Conservation (phyloP, 2,888 invertebrate species). For the Trypoxylon attenuatum region DNA sequence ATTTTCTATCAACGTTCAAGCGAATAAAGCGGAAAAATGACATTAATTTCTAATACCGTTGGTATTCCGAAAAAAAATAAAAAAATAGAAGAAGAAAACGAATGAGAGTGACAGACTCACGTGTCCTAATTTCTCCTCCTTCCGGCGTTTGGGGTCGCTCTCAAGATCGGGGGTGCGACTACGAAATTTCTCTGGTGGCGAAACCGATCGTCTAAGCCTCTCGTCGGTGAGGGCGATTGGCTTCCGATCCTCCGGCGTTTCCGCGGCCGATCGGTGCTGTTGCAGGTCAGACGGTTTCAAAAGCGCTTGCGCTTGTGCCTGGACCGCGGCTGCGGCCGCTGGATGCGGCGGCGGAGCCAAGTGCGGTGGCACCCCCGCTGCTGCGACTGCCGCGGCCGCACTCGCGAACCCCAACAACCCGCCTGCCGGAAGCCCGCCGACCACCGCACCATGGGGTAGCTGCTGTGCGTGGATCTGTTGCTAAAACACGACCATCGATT, state of each 20-base stretch:
- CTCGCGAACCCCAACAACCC: slow-evolving; percentile 77
- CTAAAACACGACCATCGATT: slow-evolving; percentile 72
- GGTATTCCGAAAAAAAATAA: too few species aligned
- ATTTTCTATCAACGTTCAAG: too few species aligned
- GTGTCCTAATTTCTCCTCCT: slow-evolving; percentile 90
- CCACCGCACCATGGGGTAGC: slow-evolving; percentile 80
- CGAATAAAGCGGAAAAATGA: too few species aligned
- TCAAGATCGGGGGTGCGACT: slow-evolving; percentile 86
- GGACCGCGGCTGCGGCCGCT: slow-evolving; percentile 76
- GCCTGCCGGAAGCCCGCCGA: slow-evolving; percentile 75
- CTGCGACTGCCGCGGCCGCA: slow-evolving; percentile 76
- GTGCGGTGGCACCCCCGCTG: slow-evolving; percentile 76
- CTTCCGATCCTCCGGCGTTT: slow-evolving; percentile 78
- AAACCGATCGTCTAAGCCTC: slow-evolving; percentile 82
- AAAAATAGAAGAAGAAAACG: not conserved
- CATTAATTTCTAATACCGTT: too few species aligned
- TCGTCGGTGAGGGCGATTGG: slow-evolving; percentile 76
- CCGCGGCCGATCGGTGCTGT: slow-evolving; percentile 72
- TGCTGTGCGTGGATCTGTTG: slow-evolving; percentile 95
- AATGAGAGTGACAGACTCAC: slow-evolving; percentile 78
- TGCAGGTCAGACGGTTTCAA: slow-evolving; percentile 76
- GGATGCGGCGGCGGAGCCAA: slow-evolving; percentile 77
- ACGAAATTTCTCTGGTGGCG: slow-evolving; percentile 89
- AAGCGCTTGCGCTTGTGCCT: slow-evolving; percentile 65
- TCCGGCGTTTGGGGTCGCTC: slow-evolving; percentile 84